These are phyloP conservation scores for Ornithoptera priamus DNA, from an alignment of 2,888 invertebrate species.

Conservation along the genomic window DNA sequence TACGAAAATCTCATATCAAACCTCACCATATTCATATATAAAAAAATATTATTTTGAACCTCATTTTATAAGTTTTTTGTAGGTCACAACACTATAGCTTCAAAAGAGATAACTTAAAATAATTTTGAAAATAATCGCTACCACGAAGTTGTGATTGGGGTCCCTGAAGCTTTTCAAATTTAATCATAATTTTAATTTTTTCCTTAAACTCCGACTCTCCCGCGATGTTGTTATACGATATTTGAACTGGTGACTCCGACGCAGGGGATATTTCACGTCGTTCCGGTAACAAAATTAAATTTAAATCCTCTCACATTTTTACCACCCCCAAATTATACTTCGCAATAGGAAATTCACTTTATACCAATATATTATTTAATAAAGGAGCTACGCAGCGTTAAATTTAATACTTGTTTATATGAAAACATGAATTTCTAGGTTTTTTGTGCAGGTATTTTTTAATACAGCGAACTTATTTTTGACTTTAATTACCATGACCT, in stretches of 20 bases:
- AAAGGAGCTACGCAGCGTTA: slow-evolving; percentile 2
- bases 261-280: slow-evolving; percentile 72
- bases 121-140: not conserved
- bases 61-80: too few relatives aligned
- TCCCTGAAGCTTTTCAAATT: slow-evolving; percentile 44
- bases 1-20: too few relatives aligned
- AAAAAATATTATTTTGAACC: too few relatives aligned
- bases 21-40: too few relatives aligned
- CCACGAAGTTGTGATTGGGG: slow-evolving; percentile 35
- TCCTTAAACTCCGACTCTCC: slow-evolving; percentile 44
- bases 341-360: slow-evolving; percentile 60
- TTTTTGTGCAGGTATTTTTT: too few relatives aligned
- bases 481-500: too few relatives aligned
- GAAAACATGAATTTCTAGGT: too few relatives aligned
- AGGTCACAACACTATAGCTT: too few relatives aligned
- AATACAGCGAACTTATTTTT: too few relatives aligned
- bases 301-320: slow-evolving; percentile 76
- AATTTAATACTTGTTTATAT: not conserved
- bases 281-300: slow-evolving; percentile 77
- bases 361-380: slow-evolving; percentile 52
- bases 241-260: slow-evolving; percentile 63
- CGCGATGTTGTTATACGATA: slow-evolving; percentile 54
- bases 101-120: not conserved
- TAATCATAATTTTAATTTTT: slow-evolving; percentile 50
- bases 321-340: slow-evolving; percentile 70